Conservation (phyloP, 1,140 invertebrate genomes). For the Drosophila orosa region DNA sequence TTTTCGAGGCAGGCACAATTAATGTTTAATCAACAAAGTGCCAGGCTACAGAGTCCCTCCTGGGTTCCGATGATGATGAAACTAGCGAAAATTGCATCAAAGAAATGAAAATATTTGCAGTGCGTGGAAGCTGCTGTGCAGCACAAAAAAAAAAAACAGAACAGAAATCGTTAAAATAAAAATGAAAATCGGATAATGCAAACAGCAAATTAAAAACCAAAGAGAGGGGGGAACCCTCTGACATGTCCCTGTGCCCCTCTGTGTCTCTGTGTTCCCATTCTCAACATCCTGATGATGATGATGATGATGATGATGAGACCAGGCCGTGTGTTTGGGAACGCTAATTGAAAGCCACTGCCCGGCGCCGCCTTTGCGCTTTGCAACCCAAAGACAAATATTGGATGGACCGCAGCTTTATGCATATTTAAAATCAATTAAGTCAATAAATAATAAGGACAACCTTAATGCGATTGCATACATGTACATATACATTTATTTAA, state of each 20-base stretch:
- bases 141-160: constrained; percentile 9
- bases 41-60: no score
- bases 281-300: constrained; percentile 6
- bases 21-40: constrained; percentile 74
- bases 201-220: constrained; percentile 75
- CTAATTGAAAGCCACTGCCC: constrained; percentile 75
- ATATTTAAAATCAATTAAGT: constrained; percentile 84
- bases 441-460: constrained; percentile 78
- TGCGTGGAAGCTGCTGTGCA: constrained; percentile 42
- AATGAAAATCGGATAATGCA: constrained; percentile 68
- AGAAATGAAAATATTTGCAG: constrained; percentile 73
- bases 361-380: constrained; percentile 69
- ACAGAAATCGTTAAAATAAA: constrained; percentile 15
- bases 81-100: constrained; percentile 73
- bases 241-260: background rate
- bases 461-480: constrained; percentile 76
- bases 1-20: constrained; percentile 56
- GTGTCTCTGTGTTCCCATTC: background rate
- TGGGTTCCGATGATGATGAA: no score
- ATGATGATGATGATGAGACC: background rate
- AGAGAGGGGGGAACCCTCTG: background rate
- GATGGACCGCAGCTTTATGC: constrained; percentile 78
- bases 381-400: constrained; percentile 83
- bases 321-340: constrained; percentile 33
- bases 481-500: background rate